A percentile compares a stretch with the other conserved stretches of the same genome.
phyloP scores from a whole-genome alignment of 1,140 invertebrate genomes.

The Caenorhabditis inopinata region DNA sequence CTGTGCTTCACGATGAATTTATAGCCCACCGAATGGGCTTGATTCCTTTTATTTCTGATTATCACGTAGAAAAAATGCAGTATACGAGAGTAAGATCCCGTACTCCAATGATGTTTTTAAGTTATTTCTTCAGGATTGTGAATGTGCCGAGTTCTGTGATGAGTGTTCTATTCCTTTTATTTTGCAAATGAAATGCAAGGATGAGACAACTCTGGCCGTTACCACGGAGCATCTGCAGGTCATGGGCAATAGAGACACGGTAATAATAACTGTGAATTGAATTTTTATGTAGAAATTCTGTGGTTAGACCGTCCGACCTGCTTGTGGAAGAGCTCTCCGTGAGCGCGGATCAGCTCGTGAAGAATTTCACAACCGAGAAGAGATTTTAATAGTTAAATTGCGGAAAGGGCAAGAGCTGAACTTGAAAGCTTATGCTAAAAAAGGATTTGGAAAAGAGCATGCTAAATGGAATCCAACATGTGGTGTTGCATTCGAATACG shows the following conservation, averaged over 20 bases:
- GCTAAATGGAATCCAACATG: conserved; percentile 99
- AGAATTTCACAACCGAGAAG: conserved; percentile 63
- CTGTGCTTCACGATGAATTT: conserved; percentile 97
- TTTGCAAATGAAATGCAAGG: conserved; percentile 88
- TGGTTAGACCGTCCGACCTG: conserved; percentile 66
- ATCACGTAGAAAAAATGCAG: conserved; percentile 80
- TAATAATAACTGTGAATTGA: conserved; percentile 68
- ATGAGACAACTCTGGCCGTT: conserved; percentile 88
- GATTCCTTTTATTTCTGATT: conserved; percentile 78
- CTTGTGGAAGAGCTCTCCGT: conserved; percentile 49
- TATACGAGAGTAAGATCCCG: conserved; percentile 73
- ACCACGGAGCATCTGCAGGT: conserved; percentile 73
- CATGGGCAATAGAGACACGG: neutral
- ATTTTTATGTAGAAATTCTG: too few species aligned
- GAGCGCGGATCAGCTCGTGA: neutral
- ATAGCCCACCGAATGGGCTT: conserved; percentile 93
- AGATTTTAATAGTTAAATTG: conserved; percentile 95
- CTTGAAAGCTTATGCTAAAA: conserved; percentile 89
- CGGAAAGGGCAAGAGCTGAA: conserved; percentile 96
- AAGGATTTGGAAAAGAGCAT: conserved; percentile 96
- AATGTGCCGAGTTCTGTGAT: conserved; percentile 91
- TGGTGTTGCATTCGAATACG: conserved; percentile 97
- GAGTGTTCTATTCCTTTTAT: conserved; percentile 97
- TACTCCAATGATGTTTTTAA: too few species aligned
- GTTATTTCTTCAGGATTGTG: conserved; percentile 77